These are phyloP conservation scores for Drosophila kepulauana DNA, from an alignment of 1,140 invertebrate species.

Conservation along the genomic window DNA sequence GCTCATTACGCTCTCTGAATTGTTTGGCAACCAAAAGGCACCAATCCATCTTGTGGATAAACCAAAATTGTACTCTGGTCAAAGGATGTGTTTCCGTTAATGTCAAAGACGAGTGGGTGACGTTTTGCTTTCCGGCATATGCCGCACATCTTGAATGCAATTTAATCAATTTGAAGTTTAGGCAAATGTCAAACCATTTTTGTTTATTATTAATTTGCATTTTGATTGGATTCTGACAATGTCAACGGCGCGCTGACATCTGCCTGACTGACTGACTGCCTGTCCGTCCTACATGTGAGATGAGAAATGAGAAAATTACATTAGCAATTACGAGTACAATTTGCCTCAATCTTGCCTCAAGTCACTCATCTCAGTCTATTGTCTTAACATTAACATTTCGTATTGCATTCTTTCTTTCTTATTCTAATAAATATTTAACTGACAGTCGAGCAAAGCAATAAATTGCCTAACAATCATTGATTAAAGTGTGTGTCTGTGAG, in stretches of 20 bases:
- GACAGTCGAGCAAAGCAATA: conserved; percentile 55
- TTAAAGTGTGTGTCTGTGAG: conserved; percentile 56
- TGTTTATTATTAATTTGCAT: conserved; percentile 84
- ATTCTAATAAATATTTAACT: conserved; percentile 58
- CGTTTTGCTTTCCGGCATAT: conserved; percentile 22
- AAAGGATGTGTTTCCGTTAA: conserved; percentile 12
- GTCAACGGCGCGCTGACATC: conserved; percentile 67
- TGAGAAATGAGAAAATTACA: conserved; percentile 67
- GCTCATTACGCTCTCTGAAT: neutral
- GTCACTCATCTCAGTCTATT: conserved; percentile 25
- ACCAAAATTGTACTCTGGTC: neutral
- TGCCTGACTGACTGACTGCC: neutral
- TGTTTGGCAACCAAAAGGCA: neutral
- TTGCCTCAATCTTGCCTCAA: conserved; percentile 12
- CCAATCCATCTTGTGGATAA: neutral
- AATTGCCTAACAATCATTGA: conserved; percentile 80
- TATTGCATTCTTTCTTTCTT: conserved; percentile 41
- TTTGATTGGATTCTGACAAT: conserved; percentile 74
- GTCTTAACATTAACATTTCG: conserved; percentile 38
- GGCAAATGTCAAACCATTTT: conserved; percentile 70
- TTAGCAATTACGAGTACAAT: conserved; percentile 42
- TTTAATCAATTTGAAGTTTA: conserved; percentile 73
- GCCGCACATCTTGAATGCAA: conserved; percentile 30
- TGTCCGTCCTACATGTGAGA: conserved; percentile 52
- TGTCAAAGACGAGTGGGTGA: conserved; percentile 10